Base-by-base conservation (phyloP, 2,797 vertebrate genomes). In the Pogoniulus pusillus region DNA sequence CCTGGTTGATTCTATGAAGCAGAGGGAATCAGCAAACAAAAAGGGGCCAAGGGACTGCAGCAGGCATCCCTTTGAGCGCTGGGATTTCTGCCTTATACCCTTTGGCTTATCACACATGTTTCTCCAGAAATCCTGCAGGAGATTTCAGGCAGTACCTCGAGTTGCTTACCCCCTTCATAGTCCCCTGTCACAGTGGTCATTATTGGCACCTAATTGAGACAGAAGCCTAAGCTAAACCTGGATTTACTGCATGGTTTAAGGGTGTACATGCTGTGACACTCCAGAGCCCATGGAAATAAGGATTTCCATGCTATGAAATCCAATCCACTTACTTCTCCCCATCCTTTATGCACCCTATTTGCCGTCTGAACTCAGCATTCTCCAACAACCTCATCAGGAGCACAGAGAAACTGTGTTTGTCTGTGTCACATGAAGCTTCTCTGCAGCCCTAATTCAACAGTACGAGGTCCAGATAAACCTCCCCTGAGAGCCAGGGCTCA, bases 301-400 rank as follows among this genome's bases (percentile, higher is more conserved):
- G 45, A 34, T 30, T 54, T 57, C 32, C 43, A n/a, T 29, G 14
- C 24, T 14, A 2, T 41, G 10, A 64, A 76, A 74, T 45, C 57
- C 12, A 74, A 26, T 4, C 20, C 35, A 60, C 14, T 14, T 7
- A 5, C 10, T 45, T 37, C 35, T 47, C 41, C 29, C 66, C 30
- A 16, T 22, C 45, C 64, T 39, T 68, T 54, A 26, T 23, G 17
- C 8, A 4, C 10, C 29, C 26, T 43, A n/a, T 70, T 78, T 82
- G 9, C 37, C 71, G 63, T 20, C 65, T 41, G 43, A 82, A 23
- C 24, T 66, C 59, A 20, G 26, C 17, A n/a, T 1, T 9, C 58
- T 39, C 73, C 34, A 23, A 4, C 0, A 6, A 17, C 20, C 14
- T 19, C 23, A 4, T 2, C 6, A 7, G 27, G 37, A 43, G 8